A percentile compares a stretch with the other conserved stretches of the same genome.
phyloP scores from a whole-genome alignment of 2,888 invertebrate genomes.

The Germaria angustata region DNA sequence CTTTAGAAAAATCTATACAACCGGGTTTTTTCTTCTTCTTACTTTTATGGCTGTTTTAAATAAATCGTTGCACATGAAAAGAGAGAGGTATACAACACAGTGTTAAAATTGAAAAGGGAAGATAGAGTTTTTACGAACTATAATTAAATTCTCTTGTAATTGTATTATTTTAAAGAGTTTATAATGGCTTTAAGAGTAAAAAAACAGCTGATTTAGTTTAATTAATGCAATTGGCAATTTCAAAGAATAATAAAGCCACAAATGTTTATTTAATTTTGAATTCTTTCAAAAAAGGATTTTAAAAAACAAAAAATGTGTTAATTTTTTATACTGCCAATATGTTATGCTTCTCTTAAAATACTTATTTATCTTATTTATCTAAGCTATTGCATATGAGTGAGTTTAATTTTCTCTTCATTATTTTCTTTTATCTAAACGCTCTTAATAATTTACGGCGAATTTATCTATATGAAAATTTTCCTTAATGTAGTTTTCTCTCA shows the following conservation, averaged over 20 bases:
- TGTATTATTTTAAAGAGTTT: background rate
- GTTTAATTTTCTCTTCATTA: constrained; percentile 25
- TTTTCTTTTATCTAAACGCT: background rate
- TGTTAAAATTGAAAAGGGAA: background rate
- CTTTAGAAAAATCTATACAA: constrained; percentile 32
- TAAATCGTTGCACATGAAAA: constrained; percentile 2
- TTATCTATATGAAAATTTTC: constrained; percentile 24
- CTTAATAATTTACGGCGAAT: constrained; percentile 54
- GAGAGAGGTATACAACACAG: background rate
- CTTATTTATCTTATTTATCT: background rate
- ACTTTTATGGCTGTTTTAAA: background rate
- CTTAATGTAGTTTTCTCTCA: background rate
- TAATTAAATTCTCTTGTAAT: background rate
- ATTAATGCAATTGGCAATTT: too few relatives aligned
- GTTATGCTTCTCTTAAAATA: background rate
- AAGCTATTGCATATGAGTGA: background rate
- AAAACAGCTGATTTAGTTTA: background rate
- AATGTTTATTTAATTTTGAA: too few relatives aligned
- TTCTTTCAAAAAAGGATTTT: too few relatives aligned
- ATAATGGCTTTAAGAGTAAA: too few relatives aligned
- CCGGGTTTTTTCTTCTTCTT: constrained; percentile 35
- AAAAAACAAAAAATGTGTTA: too few relatives aligned
- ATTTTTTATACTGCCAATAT: too few relatives aligned
- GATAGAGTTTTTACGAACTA: background rate
- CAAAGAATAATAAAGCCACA: too few relatives aligned